Conservation (phyloP, 2,888 invertebrate genomes). For the Chloroclystis v-ata region DNA sequence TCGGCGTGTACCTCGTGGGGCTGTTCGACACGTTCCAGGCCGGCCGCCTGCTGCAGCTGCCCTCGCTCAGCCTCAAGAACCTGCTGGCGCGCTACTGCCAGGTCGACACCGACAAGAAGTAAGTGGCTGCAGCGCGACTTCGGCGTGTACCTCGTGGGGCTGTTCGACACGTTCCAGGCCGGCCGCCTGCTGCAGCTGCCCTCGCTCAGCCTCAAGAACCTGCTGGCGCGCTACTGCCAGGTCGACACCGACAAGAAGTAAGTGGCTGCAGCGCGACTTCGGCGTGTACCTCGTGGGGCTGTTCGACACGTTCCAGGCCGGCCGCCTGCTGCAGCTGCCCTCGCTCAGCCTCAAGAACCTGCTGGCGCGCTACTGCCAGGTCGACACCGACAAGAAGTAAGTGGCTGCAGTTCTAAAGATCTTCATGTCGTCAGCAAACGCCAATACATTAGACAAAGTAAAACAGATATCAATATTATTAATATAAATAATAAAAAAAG, state of each 20-base stretch:
- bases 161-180: constrained; percentile 97
- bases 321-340: too few species aligned
- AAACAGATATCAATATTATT: too few species aligned
- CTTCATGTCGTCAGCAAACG: too few species aligned
- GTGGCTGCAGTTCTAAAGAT: too few species aligned
- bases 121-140: constrained; percentile 97
- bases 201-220: constrained; percentile 85
- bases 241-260: constrained; percentile 80
- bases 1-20: constrained; percentile 96
- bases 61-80: constrained; percentile 85
- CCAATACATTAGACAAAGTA: too few species aligned
- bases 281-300: too few species aligned
- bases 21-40: constrained; percentile 98
- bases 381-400: too few species aligned
- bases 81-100: constrained; percentile 88
- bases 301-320: too few species aligned
- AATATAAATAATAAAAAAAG: too few species aligned
- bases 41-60: constrained; percentile 83
- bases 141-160: constrained; percentile 94
- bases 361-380: too few species aligned
- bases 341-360: too few species aligned
- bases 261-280: too few species aligned
- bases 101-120: constrained; percentile 80
- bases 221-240: constrained; percentile 87
- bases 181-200: constrained; percentile 84